phyloP scores from a whole-genome alignment of 1,140 invertebrate genomes.

The Oreohelix idahoensis region DNA sequence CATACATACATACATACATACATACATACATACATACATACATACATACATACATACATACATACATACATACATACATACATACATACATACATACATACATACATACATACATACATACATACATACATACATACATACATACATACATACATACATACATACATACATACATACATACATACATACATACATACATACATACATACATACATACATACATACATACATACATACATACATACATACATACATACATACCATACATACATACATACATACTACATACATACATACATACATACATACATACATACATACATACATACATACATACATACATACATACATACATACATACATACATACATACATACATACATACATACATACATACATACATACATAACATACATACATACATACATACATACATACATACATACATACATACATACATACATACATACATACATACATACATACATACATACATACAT shows the following conservation, averaged over 20 bases:
- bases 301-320: constrained; percentile 1
- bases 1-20: constrained; percentile 43
- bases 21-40: constrained; percentile 38
- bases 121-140: constrained; percentile 13
- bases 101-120: constrained; percentile 13
- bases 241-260: background rate
- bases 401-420: too few relatives aligned
- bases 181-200: constrained; percentile 13
- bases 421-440: too few relatives aligned
- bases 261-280: too few relatives aligned
- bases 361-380: too few relatives aligned
- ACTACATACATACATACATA: too few relatives aligned
- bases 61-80: constrained; percentile 23
- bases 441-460: too few relatives aligned
- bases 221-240: background rate
- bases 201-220: constrained; percentile 9
- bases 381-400: too few relatives aligned
- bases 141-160: constrained; percentile 13
- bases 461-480: too few relatives aligned
- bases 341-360: too few relatives aligned
- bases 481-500: too few relatives aligned
- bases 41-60: constrained; percentile 45
- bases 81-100: constrained; percentile 34
- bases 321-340: background rate
- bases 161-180: constrained; percentile 13